A percentile compares a stretch with the other conserved stretches of the same genome.
These are phyloP conservation scores for Dysmachus trigonus DNA, from an alignment of 2,888 invertebrate genomes.

Conservation along the genomic window DNA sequence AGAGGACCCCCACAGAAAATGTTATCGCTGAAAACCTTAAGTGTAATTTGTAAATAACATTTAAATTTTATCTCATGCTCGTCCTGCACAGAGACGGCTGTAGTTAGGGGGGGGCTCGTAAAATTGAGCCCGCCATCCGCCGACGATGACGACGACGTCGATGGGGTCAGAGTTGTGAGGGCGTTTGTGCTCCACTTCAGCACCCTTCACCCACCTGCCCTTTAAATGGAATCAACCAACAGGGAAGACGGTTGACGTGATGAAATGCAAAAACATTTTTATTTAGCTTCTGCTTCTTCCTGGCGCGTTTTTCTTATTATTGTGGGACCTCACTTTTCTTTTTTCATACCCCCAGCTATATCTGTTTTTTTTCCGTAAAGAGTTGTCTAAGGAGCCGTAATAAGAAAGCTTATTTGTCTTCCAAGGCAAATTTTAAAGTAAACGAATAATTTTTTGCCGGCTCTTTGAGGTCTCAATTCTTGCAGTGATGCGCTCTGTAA, in stretches of 20 bases:
- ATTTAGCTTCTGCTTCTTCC: background rate
- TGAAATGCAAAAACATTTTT: background rate
- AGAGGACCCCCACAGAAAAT: background rate
- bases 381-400: constrained; percentile 15
- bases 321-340: background rate
- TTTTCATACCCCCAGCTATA: background rate
- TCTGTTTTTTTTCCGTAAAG: background rate
- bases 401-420: constrained; percentile 39
- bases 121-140: background rate
- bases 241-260: constrained; percentile 9
- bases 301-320: background rate
- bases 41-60: constrained; percentile 40
- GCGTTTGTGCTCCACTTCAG: background rate
- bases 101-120: background rate
- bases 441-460: background rate
- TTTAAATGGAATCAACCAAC: background rate
- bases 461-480: background rate
- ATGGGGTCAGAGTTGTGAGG: background rate
- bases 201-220: no score
- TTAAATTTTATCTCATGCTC: constrained; percentile 31
- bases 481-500: background rate
- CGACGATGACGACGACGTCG: background rate
- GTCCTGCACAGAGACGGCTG: background rate
- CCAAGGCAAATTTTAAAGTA: constrained; percentile 32
- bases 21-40: constrained; percentile 35